A percentile compares a stretch with the other conserved stretches of the same genome.
These are phyloP conservation scores for Scyliorhinus canicula DNA, from an alignment of 2,797 vertebrate species.

Conservation along the genomic window DNA sequence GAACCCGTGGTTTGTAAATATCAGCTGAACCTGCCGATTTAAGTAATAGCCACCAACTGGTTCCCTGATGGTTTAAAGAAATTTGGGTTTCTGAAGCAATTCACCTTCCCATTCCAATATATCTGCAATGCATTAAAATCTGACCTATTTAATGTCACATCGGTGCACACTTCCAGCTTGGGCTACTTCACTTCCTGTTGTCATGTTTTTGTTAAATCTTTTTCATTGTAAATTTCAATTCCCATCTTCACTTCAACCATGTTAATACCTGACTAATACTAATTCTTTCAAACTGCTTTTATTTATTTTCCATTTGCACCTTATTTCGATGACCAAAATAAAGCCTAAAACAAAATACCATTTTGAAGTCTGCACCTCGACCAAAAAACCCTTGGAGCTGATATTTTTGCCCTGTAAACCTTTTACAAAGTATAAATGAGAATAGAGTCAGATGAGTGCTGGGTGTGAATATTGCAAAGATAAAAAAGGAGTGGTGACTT, in stretches of 20 bases:
- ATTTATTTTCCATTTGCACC: not conserved
- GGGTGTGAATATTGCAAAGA: not conserved
- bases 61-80: not conserved
- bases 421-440: not conserved
- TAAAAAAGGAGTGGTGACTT: not conserved
- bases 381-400: not conserved
- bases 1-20: constrained; percentile 4
- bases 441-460: not conserved
- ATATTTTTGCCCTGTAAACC: not conserved
- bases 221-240: not conserved
- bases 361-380: not conserved
- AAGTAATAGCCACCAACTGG: not conserved
- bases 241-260: not conserved
- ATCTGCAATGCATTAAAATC: not conserved
- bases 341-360: not conserved
- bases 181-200: not conserved
- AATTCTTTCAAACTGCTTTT: not conserved
- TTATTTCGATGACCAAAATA: not conserved
- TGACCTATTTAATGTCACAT: not conserved
- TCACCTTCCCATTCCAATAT: not conserved
- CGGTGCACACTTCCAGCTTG: not conserved
- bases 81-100: not conserved
- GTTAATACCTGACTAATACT: not conserved
- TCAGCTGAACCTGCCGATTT: not conserved
- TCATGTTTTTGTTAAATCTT: not conserved